A percentile compares a stretch with the other conserved stretches of the same genome.
Conservation (phyloP, 1,140 invertebrate genomes). For the Pararge aegeria region DNA sequence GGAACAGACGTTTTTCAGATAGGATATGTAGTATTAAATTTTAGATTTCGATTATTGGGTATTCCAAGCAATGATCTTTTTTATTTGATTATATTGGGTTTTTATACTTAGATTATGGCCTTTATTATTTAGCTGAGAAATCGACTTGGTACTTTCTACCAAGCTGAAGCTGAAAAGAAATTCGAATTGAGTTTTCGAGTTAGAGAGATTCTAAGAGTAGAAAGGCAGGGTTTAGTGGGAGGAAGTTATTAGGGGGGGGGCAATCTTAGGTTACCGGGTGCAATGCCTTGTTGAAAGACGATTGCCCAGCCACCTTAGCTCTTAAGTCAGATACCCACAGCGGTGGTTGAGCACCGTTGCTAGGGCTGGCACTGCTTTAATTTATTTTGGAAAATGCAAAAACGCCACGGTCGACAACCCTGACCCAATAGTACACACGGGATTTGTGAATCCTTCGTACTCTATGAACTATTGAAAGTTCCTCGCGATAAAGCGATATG, state of each 20-base stretch:
- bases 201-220: not conserved
- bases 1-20: too few relatives aligned
- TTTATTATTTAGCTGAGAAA: too few relatives aligned
- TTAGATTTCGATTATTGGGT: too few relatives aligned
- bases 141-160: too few relatives aligned
- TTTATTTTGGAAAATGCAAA: slow-evolving; percentile 31
- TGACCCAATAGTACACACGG: slow-evolving; percentile 66
- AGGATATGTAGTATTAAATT: too few relatives aligned
- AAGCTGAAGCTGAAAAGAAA: too few relatives aligned
- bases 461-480: slow-evolving; percentile 53
- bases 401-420: slow-evolving; percentile 54
- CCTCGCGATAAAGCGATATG: slow-evolving; percentile 44
- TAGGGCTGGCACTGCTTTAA: slow-evolving; percentile 43
- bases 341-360: slow-evolving; percentile 66
- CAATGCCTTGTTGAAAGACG: slow-evolving; percentile 77
- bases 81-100: too few relatives aligned
- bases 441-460: slow-evolving; percentile 59
- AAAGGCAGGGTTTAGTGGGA: not conserved
- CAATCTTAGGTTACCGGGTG: slow-evolving; percentile 53
- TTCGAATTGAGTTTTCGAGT: too few relatives aligned
- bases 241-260: not conserved
- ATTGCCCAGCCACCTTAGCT: slow-evolving; percentile 66
- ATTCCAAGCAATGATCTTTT: too few relatives aligned
- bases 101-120: too few relatives aligned
- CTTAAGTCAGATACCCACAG: slow-evolving; percentile 66